phyloP scores from a whole-genome alignment of 2,113 vertebrate species.

The Lates calcarifer region DNA sequence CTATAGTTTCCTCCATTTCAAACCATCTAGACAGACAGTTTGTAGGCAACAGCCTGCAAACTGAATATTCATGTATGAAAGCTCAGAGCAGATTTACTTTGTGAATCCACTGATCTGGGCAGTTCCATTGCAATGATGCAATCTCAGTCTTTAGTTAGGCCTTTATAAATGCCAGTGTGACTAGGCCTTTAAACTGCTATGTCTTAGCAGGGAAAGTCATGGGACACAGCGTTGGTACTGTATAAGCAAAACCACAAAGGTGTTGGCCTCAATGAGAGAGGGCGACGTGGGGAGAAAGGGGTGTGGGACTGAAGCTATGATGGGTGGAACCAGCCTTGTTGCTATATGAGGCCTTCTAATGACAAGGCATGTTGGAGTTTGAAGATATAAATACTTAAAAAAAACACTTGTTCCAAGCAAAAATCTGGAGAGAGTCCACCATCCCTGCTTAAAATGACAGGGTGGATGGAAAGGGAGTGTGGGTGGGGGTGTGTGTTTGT shows the following conservation, averaged over 20 bases:
- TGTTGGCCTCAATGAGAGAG: constrained; percentile 17
- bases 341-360: constrained; percentile 76
- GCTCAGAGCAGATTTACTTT: not conserved
- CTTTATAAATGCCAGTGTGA: no score
- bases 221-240: not conserved
- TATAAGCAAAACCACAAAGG: constrained; percentile 40
- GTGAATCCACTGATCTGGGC: no score
- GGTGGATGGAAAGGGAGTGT: constrained; percentile 55
- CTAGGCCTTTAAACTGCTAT: no score
- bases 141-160: no score
- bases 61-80: not conserved
- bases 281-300: constrained; percentile 25
- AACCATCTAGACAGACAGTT: not conserved
- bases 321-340: constrained; percentile 55
- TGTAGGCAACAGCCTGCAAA: not conserved
- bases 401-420: constrained; percentile 42
- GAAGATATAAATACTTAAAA: constrained; percentile 72
- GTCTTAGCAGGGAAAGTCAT: not conserved
- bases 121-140: not conserved
- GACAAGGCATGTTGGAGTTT: constrained; percentile 74
- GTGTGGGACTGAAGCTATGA: constrained; percentile 51
- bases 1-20: not conserved
- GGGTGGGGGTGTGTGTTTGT: constrained; percentile 24
- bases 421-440: constrained; percentile 59
- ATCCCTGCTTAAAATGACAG: constrained; percentile 62